Base-by-base conservation (phyloP, 2,113 vertebrate genomes). In the Cephalopterus ornatus region DNA sequence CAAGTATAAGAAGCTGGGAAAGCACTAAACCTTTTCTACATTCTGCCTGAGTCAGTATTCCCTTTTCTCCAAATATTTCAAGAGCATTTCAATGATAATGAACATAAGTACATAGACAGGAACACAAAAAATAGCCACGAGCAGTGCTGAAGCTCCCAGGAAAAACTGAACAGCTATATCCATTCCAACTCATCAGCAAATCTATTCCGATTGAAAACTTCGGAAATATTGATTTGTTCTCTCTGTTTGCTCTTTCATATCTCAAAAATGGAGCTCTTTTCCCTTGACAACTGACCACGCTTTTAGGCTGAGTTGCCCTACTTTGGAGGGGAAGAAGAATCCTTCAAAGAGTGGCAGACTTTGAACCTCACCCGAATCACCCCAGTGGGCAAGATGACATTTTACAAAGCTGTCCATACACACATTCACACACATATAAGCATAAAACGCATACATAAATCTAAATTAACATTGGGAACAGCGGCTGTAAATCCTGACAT, bases 201-300 rank as follows among this genome's bases (percentile, higher is more conserved):
- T 22, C 39, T 26, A 22, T 16, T 74, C 70, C 33, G 39, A 42
- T 30, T 2, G 24, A 82, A 89, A 93, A 56, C 42, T 59, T 73
- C 14, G 84, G 67, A 93, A 93, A 90, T 73, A 53, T 32, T 50
- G 73, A 72, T 85, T 89, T 37, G 44, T 93, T 77, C 27, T 58
- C 50, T 56, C 50, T 72, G 26, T 37, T 88, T 82, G 42, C 21
- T 53, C 83, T 79, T 62, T 58, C 41, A 11, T 19, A 39, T 9
- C 41, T 24, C 71, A 77, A n/a, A 78, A 78, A 21, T 3, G 5
- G 77, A 79, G 32, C 23, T 78, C 46, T 46, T 70, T 74, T 71
- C 73, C 47, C 65, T 46, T 67, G 76, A 56, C 28, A 32, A 7
- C 24, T 66, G 63, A 59, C 73, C 87, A 62, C 5, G 42, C 22